Conservation (phyloP, 2,888 invertebrate genomes). For the Anarsia innoxiella region DNA sequence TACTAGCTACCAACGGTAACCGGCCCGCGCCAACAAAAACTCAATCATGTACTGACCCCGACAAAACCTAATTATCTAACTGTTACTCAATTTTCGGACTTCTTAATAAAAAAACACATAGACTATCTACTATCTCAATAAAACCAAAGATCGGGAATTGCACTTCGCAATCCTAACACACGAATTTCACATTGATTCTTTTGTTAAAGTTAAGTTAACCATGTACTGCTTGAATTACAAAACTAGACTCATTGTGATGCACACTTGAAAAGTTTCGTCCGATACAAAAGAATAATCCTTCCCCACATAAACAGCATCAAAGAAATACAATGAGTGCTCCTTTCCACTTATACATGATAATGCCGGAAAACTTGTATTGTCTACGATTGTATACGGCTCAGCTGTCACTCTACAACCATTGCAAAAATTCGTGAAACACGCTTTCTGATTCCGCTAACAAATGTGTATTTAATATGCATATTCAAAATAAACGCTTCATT, state of each 20-base stretch:
- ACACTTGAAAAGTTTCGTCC: constrained; percentile 36
- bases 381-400: constrained; percentile 2
- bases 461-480: neutral
- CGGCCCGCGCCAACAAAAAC: constrained; percentile 42
- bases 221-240: constrained; percentile 5
- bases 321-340: constrained; percentile 1
- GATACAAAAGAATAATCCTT: constrained; percentile 46
- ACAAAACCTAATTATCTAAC: constrained; percentile 55
- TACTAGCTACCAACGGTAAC: constrained; percentile 38
- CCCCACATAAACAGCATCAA: constrained; percentile 7
- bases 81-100: constrained; percentile 43
- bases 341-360: constrained; percentile 11
- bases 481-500: neutral
- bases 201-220: constrained; percentile 11
- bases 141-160: no score
- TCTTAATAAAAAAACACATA: constrained; percentile 30
- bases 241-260: constrained; percentile 18
- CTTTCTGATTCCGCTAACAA: constrained; percentile 9
- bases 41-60: constrained; percentile 41
- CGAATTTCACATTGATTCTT: constrained; percentile 9
- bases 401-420: neutral
- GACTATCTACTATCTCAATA: no score
- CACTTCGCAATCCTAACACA: constrained; percentile 9
- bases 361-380: constrained; percentile 7
- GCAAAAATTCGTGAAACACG: constrained; percentile 10